Conservation (phyloP, 30 jellyfish, hydroid and myxozoan species). For the Morbakka virulenta region DNA sequence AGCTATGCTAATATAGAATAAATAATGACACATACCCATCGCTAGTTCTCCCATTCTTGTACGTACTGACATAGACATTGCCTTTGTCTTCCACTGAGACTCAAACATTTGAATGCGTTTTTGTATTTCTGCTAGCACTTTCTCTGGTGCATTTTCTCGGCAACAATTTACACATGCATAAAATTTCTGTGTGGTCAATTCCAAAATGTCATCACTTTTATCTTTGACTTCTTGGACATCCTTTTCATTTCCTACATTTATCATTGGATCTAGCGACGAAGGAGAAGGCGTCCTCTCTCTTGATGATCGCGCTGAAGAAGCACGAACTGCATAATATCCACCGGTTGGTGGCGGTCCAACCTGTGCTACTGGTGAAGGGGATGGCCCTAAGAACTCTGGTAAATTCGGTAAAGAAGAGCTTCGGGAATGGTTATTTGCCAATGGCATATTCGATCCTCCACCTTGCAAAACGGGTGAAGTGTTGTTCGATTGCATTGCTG, state of each 20-base stretch:
- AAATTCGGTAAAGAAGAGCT: too few species aligned
- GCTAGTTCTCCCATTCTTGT: conserved; percentile 24
- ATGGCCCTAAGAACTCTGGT: too few species aligned
- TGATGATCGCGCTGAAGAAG: conserved; percentile 55
- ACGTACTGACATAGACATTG: conserved; percentile 6
- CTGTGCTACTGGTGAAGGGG: too few species aligned
- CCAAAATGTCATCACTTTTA: conserved; percentile 17
- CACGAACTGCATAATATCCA: conserved; percentile 63
- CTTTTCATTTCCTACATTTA: not conserved
- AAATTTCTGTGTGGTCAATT: conserved; percentile 41
- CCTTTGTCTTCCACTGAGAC: conserved; percentile 29
- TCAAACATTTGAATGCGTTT: conserved; percentile 21
- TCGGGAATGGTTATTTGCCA: too few species aligned
- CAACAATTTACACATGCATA: too few species aligned
- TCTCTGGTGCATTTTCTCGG: conserved; percentile 1
- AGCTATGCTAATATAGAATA: too few species aligned
- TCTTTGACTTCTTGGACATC: not conserved
- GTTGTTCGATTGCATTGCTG: too few species aligned
- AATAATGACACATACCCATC: conserved; percentile 29
- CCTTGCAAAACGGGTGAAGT: too few species aligned
- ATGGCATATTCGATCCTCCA: too few species aligned
- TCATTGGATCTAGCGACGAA: not conserved
- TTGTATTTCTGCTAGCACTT: conserved; percentile 29
- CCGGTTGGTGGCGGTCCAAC: conserved; percentile 82
- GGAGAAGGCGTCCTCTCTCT: conserved; percentile 71